Percentiles rank a stretch among this genome's conserved stretches.
Conservation (phyloP, 2,888 invertebrate genomes). For the Salticus scenicus region DNA sequence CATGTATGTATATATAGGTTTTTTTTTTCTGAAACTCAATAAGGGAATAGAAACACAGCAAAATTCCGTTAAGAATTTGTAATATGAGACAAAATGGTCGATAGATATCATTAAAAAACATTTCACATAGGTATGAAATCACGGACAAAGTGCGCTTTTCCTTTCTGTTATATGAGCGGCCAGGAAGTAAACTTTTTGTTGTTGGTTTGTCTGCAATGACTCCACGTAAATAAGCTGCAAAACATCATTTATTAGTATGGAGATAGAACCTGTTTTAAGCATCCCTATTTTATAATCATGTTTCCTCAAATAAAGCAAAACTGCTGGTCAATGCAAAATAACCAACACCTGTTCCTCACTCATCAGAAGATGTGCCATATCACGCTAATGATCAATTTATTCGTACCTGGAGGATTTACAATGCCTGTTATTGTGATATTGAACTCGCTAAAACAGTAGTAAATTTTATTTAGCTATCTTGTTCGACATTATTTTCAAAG, state of each 20-base stretch:
- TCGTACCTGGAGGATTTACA: too few relatives aligned
- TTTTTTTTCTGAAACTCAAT: too few relatives aligned
- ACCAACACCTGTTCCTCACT: not conserved
- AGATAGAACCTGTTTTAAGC: not conserved
- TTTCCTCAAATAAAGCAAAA: not conserved
- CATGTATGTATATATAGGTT: too few relatives aligned
- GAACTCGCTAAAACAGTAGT: too few relatives aligned
- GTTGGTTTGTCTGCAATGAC: constrained; percentile 33
- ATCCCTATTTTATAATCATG: not conserved
- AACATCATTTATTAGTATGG: constrained; percentile 34
- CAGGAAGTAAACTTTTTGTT: constrained; percentile 52
- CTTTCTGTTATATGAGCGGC: constrained; percentile 8
- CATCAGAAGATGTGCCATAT: not conserved
- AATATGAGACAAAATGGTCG: not conserved
- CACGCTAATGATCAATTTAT: too few relatives aligned
- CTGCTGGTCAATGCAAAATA: not conserved
- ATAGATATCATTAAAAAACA: not conserved
- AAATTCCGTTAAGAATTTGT: not conserved
- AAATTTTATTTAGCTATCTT: too few relatives aligned
- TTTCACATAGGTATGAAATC: not conserved
- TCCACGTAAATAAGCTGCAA: constrained; percentile 3
- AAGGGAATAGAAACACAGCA: too few relatives aligned
- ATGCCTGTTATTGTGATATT: too few relatives aligned
- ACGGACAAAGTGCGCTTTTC: not conserved
- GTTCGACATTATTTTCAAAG: too few relatives aligned